Conservation (phyloP, 2,888 invertebrate species). For the Lasioglossum villosulum region DNA sequence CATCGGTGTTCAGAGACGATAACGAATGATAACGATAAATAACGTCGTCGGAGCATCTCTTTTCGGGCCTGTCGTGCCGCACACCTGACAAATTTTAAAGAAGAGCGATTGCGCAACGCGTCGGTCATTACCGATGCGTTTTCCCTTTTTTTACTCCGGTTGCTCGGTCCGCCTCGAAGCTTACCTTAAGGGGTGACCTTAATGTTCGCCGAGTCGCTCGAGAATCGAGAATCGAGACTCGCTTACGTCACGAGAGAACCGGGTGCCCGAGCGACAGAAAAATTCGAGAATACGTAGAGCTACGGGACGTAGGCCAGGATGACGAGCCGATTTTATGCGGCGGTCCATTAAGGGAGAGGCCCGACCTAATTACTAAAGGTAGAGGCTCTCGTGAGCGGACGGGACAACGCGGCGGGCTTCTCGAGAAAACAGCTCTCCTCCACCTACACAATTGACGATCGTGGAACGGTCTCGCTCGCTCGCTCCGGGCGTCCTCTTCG, state of each 20-base stretch:
- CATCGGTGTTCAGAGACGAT: background rate
- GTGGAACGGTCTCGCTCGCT: background rate
- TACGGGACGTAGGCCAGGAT: constrained; percentile 19
- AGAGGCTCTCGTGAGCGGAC: constrained; percentile 33
- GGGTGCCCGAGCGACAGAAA: constrained; percentile 1
- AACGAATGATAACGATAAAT: constrained; percentile 39
- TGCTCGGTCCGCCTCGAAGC: background rate
- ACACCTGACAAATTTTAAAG: constrained; percentile 15
- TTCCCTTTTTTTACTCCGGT: constrained; percentile 21
- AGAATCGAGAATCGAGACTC: constrained; percentile 7
- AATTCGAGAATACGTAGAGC: constrained; percentile 26
- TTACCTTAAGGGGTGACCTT: constrained; percentile 55
- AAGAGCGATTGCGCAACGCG: constrained; percentile 14
- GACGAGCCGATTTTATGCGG: constrained; percentile 61
- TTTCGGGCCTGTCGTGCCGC: background rate
- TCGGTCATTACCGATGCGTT: constrained; percentile 39
- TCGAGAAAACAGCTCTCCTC: constrained; percentile 37
- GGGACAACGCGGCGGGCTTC: constrained; percentile 5
- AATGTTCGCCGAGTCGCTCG: constrained; percentile 44
- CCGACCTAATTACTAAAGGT: constrained; percentile 18
- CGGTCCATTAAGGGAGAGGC: constrained; percentile 15
- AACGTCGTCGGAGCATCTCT: background rate
- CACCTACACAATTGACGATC: constrained; percentile 58
- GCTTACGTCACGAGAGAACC: constrained; percentile 55
- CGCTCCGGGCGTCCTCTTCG: constrained; percentile 49